Evolutionary conservation across 2,113 vertebrate genomes (phyloP).

Genomic region (Ceyx melanurus): DNA sequence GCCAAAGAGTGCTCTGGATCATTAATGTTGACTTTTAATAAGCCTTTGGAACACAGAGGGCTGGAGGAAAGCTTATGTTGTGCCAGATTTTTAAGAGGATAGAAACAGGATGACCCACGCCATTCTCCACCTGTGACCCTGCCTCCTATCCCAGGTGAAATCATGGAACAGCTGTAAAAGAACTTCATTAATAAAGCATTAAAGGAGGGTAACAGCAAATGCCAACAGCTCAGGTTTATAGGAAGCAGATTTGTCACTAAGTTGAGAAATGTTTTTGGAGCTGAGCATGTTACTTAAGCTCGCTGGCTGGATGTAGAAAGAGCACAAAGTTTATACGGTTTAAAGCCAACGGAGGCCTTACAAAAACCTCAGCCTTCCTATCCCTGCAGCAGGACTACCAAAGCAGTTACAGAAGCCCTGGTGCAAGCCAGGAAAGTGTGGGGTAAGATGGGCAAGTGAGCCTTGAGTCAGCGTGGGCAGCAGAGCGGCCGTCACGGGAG

Average conservation of each 20-base stretch:
- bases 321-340: background rate
- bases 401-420: background rate
- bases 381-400: background rate
- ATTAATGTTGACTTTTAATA: slow-evolving; percentile 67
- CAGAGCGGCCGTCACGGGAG: background rate
- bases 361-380: slow-evolving; percentile 24
- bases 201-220: slow-evolving; percentile 51
- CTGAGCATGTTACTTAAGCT: slow-evolving; percentile 1
- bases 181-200: slow-evolving; percentile 67
- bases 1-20: slow-evolving; percentile 49
- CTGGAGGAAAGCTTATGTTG: slow-evolving; percentile 28
- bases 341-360: slow-evolving; percentile 53
- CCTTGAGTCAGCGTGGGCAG: background rate
- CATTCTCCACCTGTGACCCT: slow-evolving; percentile 67
- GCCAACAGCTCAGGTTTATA: slow-evolving; percentile 62
- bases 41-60: slow-evolving; percentile 49
- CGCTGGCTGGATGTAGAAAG: slow-evolving; percentile 25
- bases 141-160: slow-evolving; percentile 63
- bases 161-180: slow-evolving; percentile 67
- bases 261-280: slow-evolving; percentile 43
- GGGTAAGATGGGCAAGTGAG: background rate
- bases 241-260: slow-evolving; percentile 64
- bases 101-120: slow-evolving; percentile 64
- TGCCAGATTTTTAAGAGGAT: slow-evolving; percentile 61
- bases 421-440: background rate